Evolutionary conservation across 2,113 vertebrate genomes (phyloP), one percentile per base, ranked within the genome.

Genomic region (Anseranas semipalmata): DNA sequence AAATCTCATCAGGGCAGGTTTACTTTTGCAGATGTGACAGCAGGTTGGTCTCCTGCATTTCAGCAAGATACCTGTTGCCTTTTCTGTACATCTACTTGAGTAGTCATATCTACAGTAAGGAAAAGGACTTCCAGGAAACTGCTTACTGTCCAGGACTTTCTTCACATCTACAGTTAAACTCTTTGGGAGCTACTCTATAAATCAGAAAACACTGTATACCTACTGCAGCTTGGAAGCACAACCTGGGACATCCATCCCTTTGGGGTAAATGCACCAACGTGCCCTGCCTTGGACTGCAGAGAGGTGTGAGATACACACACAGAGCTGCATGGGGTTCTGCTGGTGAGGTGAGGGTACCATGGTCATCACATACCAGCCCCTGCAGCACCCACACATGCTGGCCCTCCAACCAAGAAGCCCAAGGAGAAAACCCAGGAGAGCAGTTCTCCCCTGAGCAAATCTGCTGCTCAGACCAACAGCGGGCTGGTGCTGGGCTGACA

Each of bases 271-370:
- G 33, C 19, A 67, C 28, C 15, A n/a, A 25, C 18, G 12, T 1
- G 2, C 4, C 41, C 41, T 32, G 6, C 14, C n/a, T 58, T 75
- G 41, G 22, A 32, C 53, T 76, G 45, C 27, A 39, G 35, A 33
- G 7, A 4, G 1, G 0, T 46, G 35, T 50, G 9, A 37, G 33
- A 18, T 27, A 37, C 18, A 48, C 2, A 7, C 17, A 1, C 1
- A 48, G 32, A 63, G 50, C 32, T 71, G 3, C 10, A 0, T 0
- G 12, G 32, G 17, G 16, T n/a, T 79, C 5, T 59, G 8, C 43
- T 73, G 27, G 2, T 16, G 28, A 66, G 24, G 53, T 53, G 16
- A 73, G 7, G 27, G 33, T 91, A 20, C 24, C 41, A 18, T 0
- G 1, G 33, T 15, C 20, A 32, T n/a, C 2, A 3, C 15, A 39